A percentile compares a stretch with the other conserved stretches of the same genome.
phyloP scores from a whole-genome alignment of 1,140 invertebrate genomes.

The Thaumetopoea pityocampa region DNA sequence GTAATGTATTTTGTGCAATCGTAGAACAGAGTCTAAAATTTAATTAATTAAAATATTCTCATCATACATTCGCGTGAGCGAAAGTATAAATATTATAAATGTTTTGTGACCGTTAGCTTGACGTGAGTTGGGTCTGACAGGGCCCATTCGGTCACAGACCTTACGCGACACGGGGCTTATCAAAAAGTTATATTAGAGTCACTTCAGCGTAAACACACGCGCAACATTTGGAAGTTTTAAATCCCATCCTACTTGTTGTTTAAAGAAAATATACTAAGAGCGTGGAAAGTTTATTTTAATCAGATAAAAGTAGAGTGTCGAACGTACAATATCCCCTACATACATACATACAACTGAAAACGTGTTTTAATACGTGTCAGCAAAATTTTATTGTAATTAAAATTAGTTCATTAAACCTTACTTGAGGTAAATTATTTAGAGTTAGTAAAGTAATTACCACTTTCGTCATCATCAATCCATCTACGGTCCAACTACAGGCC shows the following conservation, averaged over 20 bases:
- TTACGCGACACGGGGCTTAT: conserved; percentile 23
- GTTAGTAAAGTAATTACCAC: too few relatives aligned
- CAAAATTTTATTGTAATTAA: too few relatives aligned
- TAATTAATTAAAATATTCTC: conserved; percentile 26
- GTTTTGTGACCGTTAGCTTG: conserved; percentile 31
- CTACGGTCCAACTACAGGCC: too few relatives aligned
- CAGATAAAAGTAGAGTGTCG: conserved; percentile 7
- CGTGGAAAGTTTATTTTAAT: conserved; percentile 8
- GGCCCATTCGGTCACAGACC: conserved; percentile 25
- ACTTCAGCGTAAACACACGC: conserved; percentile 18
- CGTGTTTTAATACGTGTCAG: too few relatives aligned
- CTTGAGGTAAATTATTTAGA: too few relatives aligned
- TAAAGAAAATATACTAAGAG: conserved; percentile 4
- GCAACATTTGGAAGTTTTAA: conserved; percentile 20
- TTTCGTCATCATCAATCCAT: too few relatives aligned
- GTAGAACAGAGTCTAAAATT: not conserved
- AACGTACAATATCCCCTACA: not conserved
- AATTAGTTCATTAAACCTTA: too few relatives aligned
- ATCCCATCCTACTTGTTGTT: conserved; percentile 14
- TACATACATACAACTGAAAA: too few relatives aligned
- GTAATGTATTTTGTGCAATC: too few relatives aligned
- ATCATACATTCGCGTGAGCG: conserved; percentile 12
- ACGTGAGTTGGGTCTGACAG: conserved; percentile 42
- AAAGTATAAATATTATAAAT: conserved; percentile 37
- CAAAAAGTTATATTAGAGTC: conserved; percentile 30